phyloP scores from a whole-genome alignment of 2,888 invertebrate genomes.

The Patella ulyssiponensis region DNA sequence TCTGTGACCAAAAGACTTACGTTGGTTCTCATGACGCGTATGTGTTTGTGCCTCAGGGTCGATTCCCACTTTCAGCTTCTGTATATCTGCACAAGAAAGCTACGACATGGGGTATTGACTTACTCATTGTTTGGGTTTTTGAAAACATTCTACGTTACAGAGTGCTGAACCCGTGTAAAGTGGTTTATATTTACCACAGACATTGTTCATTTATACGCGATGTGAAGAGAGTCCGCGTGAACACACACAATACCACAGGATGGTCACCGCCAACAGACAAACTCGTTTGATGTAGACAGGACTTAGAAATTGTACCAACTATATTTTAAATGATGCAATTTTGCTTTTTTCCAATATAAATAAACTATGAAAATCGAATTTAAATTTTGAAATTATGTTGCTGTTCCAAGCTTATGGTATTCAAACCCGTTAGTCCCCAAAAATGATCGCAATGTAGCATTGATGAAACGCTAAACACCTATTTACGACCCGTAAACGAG shows the following conservation, averaged over 20 bases:
- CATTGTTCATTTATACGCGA: slow-evolving; percentile 19
- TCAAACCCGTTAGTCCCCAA: no score
- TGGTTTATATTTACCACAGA: slow-evolving; percentile 21
- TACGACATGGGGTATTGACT: slow-evolving; percentile 20
- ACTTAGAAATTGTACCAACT: no score
- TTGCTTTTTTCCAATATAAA: no score
- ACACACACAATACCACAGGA: slow-evolving; percentile 19
- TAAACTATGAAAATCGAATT: no score
- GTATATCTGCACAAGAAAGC: neutral
- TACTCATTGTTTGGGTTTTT: slow-evolving; percentile 22
- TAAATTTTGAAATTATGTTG: no score
- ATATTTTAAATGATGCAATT: no score
- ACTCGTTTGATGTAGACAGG: neutral
- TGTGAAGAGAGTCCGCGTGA: slow-evolving; percentile 12
- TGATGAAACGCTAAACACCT: no score
- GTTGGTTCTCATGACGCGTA: slow-evolving; percentile 26
- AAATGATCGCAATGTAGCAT: no score
- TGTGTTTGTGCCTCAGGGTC: slow-evolving; percentile 19
- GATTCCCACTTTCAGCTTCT: neutral
- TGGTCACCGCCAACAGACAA: slow-evolving; percentile 15
- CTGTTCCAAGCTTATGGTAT: no score
- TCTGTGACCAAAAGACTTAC: slow-evolving; percentile 14
- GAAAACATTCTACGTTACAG: slow-evolving; percentile 13
- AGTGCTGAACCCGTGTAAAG: slow-evolving; percentile 27
- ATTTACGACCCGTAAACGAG: no score